phyloP scores from a whole-genome alignment of 2,888 invertebrate genomes.

The Maniola hyperantus region DNA sequence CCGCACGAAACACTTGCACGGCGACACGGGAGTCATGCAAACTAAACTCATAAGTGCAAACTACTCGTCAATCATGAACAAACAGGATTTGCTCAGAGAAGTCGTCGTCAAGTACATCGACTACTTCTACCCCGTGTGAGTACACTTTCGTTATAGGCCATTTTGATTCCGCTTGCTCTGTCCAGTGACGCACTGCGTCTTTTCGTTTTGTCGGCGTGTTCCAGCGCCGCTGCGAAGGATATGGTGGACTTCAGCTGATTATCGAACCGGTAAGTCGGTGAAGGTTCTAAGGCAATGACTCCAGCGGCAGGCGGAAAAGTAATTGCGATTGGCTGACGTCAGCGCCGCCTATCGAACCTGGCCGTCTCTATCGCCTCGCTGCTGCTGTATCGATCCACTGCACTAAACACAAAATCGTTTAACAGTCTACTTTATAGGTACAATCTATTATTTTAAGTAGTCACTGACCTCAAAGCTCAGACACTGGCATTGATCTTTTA shows the following conservation, averaged over 20 bases:
- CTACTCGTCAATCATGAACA: slow-evolving; percentile 85
- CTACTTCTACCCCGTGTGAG: slow-evolving; percentile 88
- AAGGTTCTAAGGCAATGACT: slow-evolving; percentile 74
- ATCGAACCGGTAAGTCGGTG: slow-evolving; percentile 77
- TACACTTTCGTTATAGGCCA: slow-evolving; percentile 55
- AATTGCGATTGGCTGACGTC: slow-evolving; percentile 66
- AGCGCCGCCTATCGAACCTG: slow-evolving; percentile 71
- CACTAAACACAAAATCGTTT: slow-evolving; percentile 58
- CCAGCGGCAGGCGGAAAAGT: slow-evolving; percentile 65
- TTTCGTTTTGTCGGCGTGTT: slow-evolving; percentile 40
- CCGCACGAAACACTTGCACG: slow-evolving; percentile 57
- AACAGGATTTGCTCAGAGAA: slow-evolving; percentile 86
- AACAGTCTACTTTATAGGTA: slow-evolving; percentile 36
- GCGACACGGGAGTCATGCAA: slow-evolving; percentile 77
- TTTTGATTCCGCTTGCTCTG: slow-evolving; percentile 34
- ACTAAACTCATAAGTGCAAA: slow-evolving; percentile 83
- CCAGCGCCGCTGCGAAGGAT: slow-evolving; percentile 60
- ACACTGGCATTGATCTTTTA: slow-evolving; percentile 46
- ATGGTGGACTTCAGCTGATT: slow-evolving; percentile 63
- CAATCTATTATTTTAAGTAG: slow-evolving; percentile 36
- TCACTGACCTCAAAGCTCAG: slow-evolving; percentile 41
- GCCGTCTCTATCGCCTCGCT: slow-evolving; percentile 60
- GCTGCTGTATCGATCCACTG: slow-evolving; percentile 74
- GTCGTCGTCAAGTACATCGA: slow-evolving; percentile 88
- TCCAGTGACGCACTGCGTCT: slow-evolving; percentile 64